phyloP scores from a whole-genome alignment of 1,140 invertebrate genomes.

The Panagrolaimus sp. region DNA sequence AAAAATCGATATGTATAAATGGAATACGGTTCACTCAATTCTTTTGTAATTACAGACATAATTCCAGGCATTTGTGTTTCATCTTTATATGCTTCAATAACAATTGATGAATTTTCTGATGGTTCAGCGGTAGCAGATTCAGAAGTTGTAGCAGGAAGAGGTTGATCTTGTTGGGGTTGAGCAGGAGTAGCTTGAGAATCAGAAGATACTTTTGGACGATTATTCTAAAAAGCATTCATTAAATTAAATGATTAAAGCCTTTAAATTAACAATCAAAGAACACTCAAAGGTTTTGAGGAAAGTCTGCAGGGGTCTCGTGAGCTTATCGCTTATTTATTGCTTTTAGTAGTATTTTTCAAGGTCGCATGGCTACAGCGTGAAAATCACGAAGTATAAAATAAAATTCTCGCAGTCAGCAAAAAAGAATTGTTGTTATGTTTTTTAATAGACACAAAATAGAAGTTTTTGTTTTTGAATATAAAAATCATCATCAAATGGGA shows the following conservation, averaged over 20 bases:
- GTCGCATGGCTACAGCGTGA: no score
- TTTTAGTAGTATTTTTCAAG: not conserved
- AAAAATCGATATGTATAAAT: conserved; percentile 99
- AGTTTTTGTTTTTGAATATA: not conserved
- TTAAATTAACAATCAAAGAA: not conserved
- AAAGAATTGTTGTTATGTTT: no score
- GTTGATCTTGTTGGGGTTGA: no score
- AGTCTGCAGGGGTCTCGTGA: not conserved
- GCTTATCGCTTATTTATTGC: not conserved
- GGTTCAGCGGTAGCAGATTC: no score
- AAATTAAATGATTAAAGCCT: not conserved
- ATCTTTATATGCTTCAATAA: conserved; percentile 67
- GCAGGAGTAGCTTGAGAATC: not conserved
- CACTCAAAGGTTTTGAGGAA: not conserved
- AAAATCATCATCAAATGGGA: not conserved
- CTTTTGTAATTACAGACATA: conserved; percentile 89
- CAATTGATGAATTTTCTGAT: conserved; percentile 18
- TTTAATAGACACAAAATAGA: not conserved
- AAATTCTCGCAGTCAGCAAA: no score
- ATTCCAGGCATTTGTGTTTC: conserved; percentile 89
- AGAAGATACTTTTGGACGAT: not conserved
- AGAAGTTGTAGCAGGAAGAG: no score
- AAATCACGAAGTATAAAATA: no score
- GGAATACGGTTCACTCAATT: conserved; percentile 97
- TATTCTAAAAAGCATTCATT: not conserved